These are phyloP conservation scores for Esox masquinongy DNA, from an alignment of 2,797 vertebrate species.

Conservation along the genomic window DNA sequence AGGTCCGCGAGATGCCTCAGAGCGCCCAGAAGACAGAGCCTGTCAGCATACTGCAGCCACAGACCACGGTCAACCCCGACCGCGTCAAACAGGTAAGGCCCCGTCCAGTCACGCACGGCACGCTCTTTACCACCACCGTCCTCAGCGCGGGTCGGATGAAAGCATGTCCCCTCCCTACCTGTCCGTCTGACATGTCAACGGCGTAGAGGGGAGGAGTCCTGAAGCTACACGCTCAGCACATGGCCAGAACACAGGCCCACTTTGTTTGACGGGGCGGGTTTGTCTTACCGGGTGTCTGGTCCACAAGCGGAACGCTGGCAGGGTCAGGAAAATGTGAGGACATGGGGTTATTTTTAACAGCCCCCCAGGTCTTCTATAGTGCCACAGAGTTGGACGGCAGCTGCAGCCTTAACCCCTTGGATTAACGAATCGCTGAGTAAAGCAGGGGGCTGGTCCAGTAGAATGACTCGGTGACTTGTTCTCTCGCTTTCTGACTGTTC, in stretches of 20 bases:
- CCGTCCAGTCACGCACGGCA: neutral
- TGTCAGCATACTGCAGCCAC: constrained; percentile 98
- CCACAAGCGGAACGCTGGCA: constrained; percentile 58
- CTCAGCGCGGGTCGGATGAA: neutral
- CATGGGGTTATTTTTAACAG: constrained; percentile 76
- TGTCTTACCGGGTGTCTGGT: constrained; percentile 52
- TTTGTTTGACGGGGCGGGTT: constrained; percentile 48
- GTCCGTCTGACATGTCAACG: neutral
- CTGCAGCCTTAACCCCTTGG: constrained; percentile 79
- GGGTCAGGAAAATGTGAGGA: constrained; percentile 76
- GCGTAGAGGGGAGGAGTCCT: neutral
- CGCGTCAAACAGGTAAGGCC: constrained; percentile 97
- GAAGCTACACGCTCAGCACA: constrained; percentile 6
- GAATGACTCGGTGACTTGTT: constrained; percentile 55
- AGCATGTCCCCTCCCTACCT: neutral
- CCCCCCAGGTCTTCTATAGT: constrained; percentile 68
- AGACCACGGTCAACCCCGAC: constrained; percentile 98
- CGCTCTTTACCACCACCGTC: too few species aligned
- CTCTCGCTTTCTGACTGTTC: constrained; percentile 36
- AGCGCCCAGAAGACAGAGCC: constrained; percentile 98
- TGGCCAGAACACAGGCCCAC: constrained; percentile 28
- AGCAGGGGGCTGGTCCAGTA: constrained; percentile 62
- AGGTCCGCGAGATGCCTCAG: constrained; percentile 99
- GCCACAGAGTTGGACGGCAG: constrained; percentile 72
- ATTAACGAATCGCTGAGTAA: constrained; percentile 81